Conservation (phyloP, 2,797 vertebrate species). For the Takifugu ocellatus region DNA sequence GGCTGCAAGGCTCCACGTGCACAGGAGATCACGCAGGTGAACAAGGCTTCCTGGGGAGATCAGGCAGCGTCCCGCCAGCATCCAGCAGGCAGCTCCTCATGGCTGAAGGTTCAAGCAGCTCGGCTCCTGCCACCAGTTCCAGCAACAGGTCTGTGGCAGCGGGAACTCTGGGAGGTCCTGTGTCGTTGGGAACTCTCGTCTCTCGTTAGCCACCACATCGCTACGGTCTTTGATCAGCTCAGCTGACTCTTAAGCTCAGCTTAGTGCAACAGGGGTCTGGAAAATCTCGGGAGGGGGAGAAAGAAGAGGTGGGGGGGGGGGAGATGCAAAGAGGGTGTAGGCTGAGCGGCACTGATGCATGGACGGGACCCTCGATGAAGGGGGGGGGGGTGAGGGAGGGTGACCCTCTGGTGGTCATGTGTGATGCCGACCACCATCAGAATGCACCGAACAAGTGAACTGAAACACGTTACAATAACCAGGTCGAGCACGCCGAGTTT, state of each 20-base stretch:
- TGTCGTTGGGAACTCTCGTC: constrained; percentile 75
- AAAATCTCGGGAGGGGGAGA: constrained; percentile 63
- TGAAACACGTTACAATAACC: constrained; percentile 34
- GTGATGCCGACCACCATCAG: constrained; percentile 13
- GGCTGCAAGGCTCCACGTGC: too few species aligned
- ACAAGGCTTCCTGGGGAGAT: not conserved
- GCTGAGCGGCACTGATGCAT: constrained; percentile 35
- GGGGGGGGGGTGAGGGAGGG: constrained; percentile 1
- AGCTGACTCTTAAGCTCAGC: constrained; percentile 80
- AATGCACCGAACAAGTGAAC: constrained; percentile 28
- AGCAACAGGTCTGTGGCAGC: constrained; percentile 47
- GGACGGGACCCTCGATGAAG: not conserved
- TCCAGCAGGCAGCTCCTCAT: not conserved
- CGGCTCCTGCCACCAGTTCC: constrained; percentile 42
- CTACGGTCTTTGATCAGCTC: constrained; percentile 78
- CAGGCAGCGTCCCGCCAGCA: not conserved
- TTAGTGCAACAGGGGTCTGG: constrained; percentile 72
- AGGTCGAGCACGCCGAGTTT: constrained; percentile 25
- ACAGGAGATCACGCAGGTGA: too few species aligned
- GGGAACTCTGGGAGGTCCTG: constrained; percentile 69
- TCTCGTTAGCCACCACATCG: constrained; percentile 75
- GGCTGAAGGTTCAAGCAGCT: constrained; percentile 31
- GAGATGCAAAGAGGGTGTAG: constrained; percentile 23
- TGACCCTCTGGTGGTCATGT: constrained; percentile 4
- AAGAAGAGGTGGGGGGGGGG: constrained; percentile 35